phyloP scores from a whole-genome alignment of 2,888 invertebrate genomes.

The Automeris io region DNA sequence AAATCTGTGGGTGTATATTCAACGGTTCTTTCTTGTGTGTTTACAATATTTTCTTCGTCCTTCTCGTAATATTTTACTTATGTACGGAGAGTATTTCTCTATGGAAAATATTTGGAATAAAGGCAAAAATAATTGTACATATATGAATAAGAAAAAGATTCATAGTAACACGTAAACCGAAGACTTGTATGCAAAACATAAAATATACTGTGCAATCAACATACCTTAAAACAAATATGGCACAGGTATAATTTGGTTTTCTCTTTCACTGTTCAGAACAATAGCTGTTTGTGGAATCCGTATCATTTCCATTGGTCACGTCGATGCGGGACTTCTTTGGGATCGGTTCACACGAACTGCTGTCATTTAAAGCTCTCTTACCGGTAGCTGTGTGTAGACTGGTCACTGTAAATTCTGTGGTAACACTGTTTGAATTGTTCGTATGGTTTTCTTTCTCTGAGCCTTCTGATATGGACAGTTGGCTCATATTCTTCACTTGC shows the following conservation, averaged over 20 bases:
- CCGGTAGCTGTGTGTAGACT: constrained; percentile 29
- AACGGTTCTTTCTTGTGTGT: too few relatives aligned
- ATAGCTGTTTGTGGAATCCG: constrained; percentile 47
- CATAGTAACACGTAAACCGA: background rate
- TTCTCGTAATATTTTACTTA: too few relatives aligned
- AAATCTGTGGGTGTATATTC: too few relatives aligned
- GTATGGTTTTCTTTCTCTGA: constrained; percentile 48
- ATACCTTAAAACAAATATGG: too few relatives aligned
- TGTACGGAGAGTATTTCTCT: too few relatives aligned
- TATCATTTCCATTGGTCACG: constrained; percentile 32
- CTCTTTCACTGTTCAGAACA: constrained; percentile 27
- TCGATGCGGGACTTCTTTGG: constrained; percentile 48
- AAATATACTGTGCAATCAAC: background rate
- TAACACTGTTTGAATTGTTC: constrained; percentile 23
- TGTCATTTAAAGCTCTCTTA: constrained; percentile 49
- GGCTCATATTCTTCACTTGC: constrained; percentile 28
- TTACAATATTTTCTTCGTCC: too few relatives aligned
- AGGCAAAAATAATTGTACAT: too few relatives aligned
- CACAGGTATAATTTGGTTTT: background rate
- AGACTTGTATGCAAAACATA: background rate
- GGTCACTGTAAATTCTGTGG: constrained; percentile 34
- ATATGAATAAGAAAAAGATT: background rate
- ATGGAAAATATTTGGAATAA: too few relatives aligned
- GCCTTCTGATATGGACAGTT: constrained; percentile 27
- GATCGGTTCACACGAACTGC: constrained; percentile 49